Conservation (phyloP, 2,888 invertebrate species). For the Athetis lepigone region DNA sequence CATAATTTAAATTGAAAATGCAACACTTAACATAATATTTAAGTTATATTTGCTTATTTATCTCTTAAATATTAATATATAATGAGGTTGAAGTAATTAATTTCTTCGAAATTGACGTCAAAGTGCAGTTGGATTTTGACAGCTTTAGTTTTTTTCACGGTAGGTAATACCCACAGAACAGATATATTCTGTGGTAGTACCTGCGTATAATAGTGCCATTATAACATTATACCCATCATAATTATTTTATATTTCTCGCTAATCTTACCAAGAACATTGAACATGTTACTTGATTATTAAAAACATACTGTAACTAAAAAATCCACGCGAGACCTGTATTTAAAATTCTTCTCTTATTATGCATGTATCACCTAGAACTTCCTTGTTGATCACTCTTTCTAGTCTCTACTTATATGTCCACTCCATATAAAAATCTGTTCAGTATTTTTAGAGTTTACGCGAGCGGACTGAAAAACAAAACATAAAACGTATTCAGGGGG, state of each 20-base stretch:
- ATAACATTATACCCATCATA: slow-evolving; percentile 17
- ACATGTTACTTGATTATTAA: neutral
- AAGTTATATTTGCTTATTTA: slow-evolving; percentile 10
- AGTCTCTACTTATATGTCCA: no score
- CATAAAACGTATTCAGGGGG: no score
- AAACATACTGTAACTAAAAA: no score
- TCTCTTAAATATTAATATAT: slow-evolving; percentile 4
- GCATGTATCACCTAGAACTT: no score
- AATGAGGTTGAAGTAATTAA: slow-evolving; percentile 1
- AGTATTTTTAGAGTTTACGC: no score
- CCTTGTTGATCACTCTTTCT: no score
- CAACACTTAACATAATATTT: neutral
- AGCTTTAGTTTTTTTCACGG: slow-evolving; percentile 17
- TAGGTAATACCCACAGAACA: no score
- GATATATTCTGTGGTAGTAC: no score
- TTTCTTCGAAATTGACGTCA: slow-evolving; percentile 36
- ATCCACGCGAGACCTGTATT: no score
- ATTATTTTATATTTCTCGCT: slow-evolving; percentile 10
- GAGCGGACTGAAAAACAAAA: no score
- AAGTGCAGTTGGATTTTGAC: slow-evolving; percentile 11
- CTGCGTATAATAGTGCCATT: slow-evolving; percentile 3
- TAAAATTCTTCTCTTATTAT: no score
- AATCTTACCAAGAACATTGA: neutral
- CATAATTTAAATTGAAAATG: slow-evolving; percentile 11
- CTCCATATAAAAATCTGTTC: no score